Conservation (phyloP, 2,888 invertebrate species). For the Megastigmus dorsalis region DNA sequence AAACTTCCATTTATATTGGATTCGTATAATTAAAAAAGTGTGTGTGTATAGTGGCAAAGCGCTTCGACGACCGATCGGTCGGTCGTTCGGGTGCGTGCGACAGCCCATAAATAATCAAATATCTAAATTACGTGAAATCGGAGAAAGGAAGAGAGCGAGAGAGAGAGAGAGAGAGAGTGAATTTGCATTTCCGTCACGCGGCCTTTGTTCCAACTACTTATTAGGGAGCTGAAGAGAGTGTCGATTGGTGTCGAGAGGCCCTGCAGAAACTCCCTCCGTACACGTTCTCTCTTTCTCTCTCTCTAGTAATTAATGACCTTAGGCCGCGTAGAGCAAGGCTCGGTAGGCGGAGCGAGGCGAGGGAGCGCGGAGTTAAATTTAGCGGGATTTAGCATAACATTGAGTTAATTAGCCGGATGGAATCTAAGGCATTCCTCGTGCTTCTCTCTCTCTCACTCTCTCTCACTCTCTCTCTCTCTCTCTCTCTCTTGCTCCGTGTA, state of each 20-base stretch:
- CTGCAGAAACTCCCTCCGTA: background rate
- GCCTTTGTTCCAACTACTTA: slow-evolving; percentile 40
- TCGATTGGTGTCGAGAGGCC: slow-evolving; percentile 33
- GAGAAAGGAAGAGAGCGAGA: too few species aligned
- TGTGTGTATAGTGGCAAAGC: too few species aligned
- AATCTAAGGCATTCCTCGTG: slow-evolving; percentile 68
- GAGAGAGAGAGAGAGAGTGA: too few species aligned
- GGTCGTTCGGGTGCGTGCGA: too few species aligned
- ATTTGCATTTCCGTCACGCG: slow-evolving; percentile 34
- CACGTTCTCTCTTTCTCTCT: background rate
- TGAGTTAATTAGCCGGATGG: slow-evolving; percentile 72
- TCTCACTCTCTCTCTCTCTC: slow-evolving; percentile 8
- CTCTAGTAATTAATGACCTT: slow-evolving; percentile 50
- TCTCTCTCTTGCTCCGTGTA: slow-evolving; percentile 10
- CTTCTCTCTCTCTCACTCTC: background rate
- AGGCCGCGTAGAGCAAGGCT: background rate
- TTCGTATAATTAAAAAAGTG: too few species aligned
- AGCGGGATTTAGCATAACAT: slow-evolving; percentile 71
- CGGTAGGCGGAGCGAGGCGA: slow-evolving; percentile 41
- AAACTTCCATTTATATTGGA: too few species aligned
- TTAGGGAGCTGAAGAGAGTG: background rate
- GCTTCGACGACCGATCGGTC: too few species aligned
- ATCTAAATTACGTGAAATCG: slow-evolving; percentile 3
- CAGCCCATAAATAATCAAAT: background rate
- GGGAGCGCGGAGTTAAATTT: slow-evolving; percentile 63